Evolutionary conservation across 2,113 vertebrate species (phyloP), one percentile per base, ranked within the genome.

Genomic region (Lycaon pictus): DNA sequence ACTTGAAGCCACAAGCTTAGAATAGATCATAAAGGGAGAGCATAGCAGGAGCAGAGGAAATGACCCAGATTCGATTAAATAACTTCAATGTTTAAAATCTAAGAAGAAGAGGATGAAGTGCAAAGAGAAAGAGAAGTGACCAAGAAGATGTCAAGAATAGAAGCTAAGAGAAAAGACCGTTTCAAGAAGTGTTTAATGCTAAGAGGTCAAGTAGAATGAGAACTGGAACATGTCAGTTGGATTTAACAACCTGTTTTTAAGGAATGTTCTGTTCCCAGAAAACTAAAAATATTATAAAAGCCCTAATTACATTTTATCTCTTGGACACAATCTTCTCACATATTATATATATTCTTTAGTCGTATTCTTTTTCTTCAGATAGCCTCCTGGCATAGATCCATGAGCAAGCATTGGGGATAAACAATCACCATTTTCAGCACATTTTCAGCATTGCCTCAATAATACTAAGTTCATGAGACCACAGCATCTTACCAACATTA

Each of bases 231-330:
- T 65, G 53, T 82, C 60, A 65, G 17, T 79, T 88, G 43, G 43
- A 92, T 77, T 95, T 97, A 85, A 51, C 56, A 81, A 89, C 48
- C 25, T 79, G 48, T 93, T 85, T 95, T 92, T 81, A 95, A 96
- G 51, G 27, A 94, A 84, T 74, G 23, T 84, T 80, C 58, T 82
- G 13, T 82, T 94, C 65, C 48, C n/a, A 92, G 16, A 81, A 95
- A 96, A 85, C 51, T 85, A 71, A 86, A 93, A 81, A 58, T 93
- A 84, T 58, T 84, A 91, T 71, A 81, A 93, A 93, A 62, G 25
- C 11, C 63, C n/a, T 80, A 88, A 85, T 63, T 81, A 88, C 19
- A 95, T 32, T 95, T 96, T 69, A 12, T 77, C 51, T 65, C 80
- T 94, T 95, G 55, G 77, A 91, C 60, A 53, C 29, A 82, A 15